Conservation (phyloP, 2,113 vertebrate species). For the Rhagologus leucostigma region DNA sequence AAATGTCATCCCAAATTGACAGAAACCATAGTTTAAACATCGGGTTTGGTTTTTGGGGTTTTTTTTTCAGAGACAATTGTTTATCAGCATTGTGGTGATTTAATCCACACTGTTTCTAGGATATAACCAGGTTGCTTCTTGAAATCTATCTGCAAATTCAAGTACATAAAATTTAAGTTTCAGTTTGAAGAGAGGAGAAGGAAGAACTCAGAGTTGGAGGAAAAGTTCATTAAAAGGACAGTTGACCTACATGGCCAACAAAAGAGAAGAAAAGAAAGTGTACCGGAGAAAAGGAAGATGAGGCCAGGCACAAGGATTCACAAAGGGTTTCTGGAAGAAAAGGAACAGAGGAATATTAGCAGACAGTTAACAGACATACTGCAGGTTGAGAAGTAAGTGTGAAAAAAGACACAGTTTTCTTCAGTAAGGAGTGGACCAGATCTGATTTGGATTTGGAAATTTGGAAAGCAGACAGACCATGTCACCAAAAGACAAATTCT, state of each 20-base stretch:
- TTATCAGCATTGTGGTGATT: not conserved
- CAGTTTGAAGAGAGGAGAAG: not conserved
- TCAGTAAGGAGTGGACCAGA: not conserved
- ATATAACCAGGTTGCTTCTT: not conserved
- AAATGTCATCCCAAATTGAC: not conserved
- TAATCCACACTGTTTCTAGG: not conserved
- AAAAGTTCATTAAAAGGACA: not conserved
- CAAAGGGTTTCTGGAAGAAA: not conserved
- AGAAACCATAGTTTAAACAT: not conserved
- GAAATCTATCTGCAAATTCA: not conserved
- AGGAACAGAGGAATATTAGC: not conserved
- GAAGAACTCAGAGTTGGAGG: not conserved
- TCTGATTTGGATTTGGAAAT: no score
- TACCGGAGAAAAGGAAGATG: not conserved
- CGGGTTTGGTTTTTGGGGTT: rapidly evolving
- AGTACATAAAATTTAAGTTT: not conserved
- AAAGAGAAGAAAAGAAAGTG: not conserved
- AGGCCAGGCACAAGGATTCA: not conserved
- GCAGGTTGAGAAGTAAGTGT: not conserved
- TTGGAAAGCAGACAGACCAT: not conserved
- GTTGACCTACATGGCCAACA: not conserved
- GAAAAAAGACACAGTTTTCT: not conserved
- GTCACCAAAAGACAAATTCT: not conserved
- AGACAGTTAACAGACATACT: not conserved
- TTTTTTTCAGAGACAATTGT: not conserved